Evolutionary conservation across 2,888 invertebrate species (phyloP).

Genomic region (Lasioglossum malachurum): DNA sequence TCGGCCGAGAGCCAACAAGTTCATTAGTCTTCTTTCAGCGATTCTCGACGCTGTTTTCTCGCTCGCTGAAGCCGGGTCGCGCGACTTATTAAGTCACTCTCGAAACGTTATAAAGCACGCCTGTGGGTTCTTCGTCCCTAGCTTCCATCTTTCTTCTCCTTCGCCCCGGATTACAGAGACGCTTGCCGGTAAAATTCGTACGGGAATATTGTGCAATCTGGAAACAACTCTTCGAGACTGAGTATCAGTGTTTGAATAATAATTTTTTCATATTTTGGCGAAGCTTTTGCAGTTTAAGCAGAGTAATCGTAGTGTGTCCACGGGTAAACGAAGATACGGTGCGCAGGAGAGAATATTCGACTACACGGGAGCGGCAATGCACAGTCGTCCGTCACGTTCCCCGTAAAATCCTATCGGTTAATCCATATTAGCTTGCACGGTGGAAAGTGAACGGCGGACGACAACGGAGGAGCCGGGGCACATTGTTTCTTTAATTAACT

Average conservation of each 20-base stretch:
- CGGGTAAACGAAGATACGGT: background rate
- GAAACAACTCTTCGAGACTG: background rate
- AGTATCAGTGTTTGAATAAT: background rate
- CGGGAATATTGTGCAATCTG: background rate
- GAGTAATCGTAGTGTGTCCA: background rate
- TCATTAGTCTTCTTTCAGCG: conserved; percentile 67
- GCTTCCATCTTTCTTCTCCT: conserved; percentile 13
- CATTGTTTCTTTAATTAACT: conserved; percentile 68
- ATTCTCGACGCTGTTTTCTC: conserved; percentile 40
- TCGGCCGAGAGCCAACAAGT: conserved; percentile 64
- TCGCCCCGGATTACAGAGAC: conserved; percentile 40
- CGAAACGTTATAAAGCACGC: conserved; percentile 58
- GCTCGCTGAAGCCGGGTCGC: conserved; percentile 32
- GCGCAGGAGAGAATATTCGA: conserved; percentile 22
- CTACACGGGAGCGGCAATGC: conserved; percentile 5
- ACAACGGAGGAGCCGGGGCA: background rate
- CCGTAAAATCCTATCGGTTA: conserved; percentile 41
- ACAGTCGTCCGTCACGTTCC: conserved; percentile 19
- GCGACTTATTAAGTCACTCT: conserved; percentile 63
- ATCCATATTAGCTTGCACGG: conserved; percentile 11
- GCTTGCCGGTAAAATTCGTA: background rate
- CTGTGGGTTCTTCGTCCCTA: conserved; percentile 22
- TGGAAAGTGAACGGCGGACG: background rate
- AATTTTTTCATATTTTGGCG: background rate
- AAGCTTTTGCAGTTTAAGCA: background rate